These are phyloP conservation scores for Metellina segmentata DNA, from an alignment of 2,888 invertebrate genomes.

Conservation along the genomic window DNA sequence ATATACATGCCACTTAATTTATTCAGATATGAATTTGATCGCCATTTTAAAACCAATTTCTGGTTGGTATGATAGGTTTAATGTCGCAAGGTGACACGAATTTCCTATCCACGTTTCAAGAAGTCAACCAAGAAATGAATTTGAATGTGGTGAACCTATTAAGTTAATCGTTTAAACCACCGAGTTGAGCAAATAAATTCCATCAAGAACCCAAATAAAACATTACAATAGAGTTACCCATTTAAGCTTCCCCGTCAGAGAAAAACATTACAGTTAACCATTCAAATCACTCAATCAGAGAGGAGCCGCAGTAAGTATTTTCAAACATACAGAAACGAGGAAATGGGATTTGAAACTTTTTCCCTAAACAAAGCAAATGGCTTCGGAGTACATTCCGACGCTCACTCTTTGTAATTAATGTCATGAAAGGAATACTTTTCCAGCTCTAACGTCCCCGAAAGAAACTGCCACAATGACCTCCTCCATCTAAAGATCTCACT, in stretches of 20 bases:
- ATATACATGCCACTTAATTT: too few species aligned
- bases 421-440: not conserved
- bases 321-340: not conserved
- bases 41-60: too few species aligned
- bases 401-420: conserved; percentile 15
- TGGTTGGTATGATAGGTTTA: too few species aligned
- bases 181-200: not conserved
- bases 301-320: not conserved
- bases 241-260: not conserved
- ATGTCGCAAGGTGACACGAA: too few species aligned
- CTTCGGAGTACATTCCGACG: not conserved
- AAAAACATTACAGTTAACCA: not conserved
- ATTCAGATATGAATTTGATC: too few species aligned
- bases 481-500: not conserved
- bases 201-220: not conserved
- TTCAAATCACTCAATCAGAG: not conserved
- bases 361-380: not conserved
- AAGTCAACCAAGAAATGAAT: too few species aligned
- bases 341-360: not conserved
- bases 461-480: not conserved
- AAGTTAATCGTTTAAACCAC: not conserved
- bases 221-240: not conserved
- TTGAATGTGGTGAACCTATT: too few species aligned
- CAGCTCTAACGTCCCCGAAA: not conserved
- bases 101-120: too few species aligned